phyloP scores from a whole-genome alignment of 2,888 invertebrate genomes.

The Cerastis leucographa region DNA sequence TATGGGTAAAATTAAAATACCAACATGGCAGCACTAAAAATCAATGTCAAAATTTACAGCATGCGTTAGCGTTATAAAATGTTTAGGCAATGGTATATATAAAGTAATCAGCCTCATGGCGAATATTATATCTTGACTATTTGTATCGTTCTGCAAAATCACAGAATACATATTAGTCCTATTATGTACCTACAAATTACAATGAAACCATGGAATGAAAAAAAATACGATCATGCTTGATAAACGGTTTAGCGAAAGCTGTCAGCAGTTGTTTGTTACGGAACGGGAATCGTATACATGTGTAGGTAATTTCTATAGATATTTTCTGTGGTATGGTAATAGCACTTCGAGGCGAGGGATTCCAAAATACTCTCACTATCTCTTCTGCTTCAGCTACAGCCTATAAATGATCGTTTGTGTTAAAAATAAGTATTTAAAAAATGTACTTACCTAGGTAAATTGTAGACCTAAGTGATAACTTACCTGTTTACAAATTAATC shows the following conservation, averaged over 20 bases:
- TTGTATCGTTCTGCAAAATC: neutral
- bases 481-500: neutral
- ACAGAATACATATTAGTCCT: too few species aligned
- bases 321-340: too few species aligned
- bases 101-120: neutral
- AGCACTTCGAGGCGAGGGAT: neutral
- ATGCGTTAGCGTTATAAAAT: too few species aligned
- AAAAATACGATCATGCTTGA: neutral
- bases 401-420: neutral
- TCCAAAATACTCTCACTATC: neutral
- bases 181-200: too few species aligned
- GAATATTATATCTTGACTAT: neutral
- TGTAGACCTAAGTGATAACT: neutral
- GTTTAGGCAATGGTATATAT: neutral
- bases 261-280: neutral
- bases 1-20: neutral
- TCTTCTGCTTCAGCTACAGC: neutral
- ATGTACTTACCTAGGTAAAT: neutral
- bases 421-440: neutral
- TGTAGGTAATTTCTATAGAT: neutral
- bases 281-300: neutral
- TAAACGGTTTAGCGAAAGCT: neutral
- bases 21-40: neutral
- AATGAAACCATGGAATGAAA: neutral
- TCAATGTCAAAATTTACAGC: conserved; percentile 6